phyloP scores from a whole-genome alignment of 2,888 invertebrate genomes.

The Ernsta delagoae region DNA sequence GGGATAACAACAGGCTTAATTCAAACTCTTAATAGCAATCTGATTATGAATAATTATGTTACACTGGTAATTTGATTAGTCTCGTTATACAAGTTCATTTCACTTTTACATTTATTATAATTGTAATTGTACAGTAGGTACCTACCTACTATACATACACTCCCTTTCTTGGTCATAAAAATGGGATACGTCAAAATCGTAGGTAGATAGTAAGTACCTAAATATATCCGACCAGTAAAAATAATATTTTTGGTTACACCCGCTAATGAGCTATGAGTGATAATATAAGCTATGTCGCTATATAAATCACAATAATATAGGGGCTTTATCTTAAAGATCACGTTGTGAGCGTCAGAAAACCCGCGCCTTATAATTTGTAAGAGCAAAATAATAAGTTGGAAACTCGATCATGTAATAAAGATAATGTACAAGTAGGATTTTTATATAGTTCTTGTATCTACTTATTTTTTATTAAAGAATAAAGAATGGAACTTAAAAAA shows the following conservation, averaged over 20 bases:
- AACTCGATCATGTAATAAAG: neutral
- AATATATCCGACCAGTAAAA: too few species aligned
- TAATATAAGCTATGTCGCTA: too few species aligned
- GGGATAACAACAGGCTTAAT: neutral
- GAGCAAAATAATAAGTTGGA: constrained; percentile 3
- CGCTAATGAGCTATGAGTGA: too few species aligned
- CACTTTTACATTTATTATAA: too few species aligned
- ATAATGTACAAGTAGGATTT: neutral
- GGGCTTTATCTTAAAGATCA: neutral
- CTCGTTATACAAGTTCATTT: neutral
- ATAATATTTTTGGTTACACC: too few species aligned
- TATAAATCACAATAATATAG: too few species aligned
- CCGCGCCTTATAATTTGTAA: constrained; percentile 7
- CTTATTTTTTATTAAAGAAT: neutral
- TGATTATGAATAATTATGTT: neutral
- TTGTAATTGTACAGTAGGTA: too few species aligned
- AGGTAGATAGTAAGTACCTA: too few species aligned
- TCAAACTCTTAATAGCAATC: neutral
- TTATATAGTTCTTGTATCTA: neutral
- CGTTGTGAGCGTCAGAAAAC: neutral
- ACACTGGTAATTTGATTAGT: neutral
- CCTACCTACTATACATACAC: too few species aligned
- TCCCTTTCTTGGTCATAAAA: too few species aligned
- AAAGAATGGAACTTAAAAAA: too few species aligned
- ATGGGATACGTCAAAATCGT: too few species aligned